Percentiles rank a stretch among this genome's conserved stretches.
phyloP scores from a whole-genome alignment of 2,888 invertebrate genomes.

The Iselma pallidipennis region DNA sequence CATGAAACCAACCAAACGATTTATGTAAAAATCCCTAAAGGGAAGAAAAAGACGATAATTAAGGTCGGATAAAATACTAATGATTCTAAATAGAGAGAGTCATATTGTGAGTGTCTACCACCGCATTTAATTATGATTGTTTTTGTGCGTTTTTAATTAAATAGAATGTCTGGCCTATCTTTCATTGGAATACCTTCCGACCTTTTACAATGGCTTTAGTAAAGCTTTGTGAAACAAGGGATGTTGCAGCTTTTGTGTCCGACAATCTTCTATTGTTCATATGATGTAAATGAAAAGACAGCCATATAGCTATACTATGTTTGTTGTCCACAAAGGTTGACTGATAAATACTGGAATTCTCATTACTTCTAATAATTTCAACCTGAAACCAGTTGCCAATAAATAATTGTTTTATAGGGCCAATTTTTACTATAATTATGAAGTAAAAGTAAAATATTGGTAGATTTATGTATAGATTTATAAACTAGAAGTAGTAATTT shows the following conservation, averaged over 20 bases:
- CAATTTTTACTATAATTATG: too few species aligned
- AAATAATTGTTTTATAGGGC: too few species aligned
- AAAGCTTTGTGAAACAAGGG: constrained; percentile 1
- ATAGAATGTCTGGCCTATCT: constrained; percentile 14
- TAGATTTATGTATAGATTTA: too few species aligned
- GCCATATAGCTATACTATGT: too few species aligned
- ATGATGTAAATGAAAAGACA: constrained; percentile 20
- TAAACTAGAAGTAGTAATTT: too few species aligned
- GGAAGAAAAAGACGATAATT: too few species aligned
- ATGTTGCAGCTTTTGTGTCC: neutral
- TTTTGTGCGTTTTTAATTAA: constrained; percentile 22
- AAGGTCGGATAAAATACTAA: too few species aligned
- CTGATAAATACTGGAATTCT: neutral
- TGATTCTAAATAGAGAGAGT: constrained; percentile 5
- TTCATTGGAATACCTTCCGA: constrained; percentile 1
- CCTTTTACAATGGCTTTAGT: neutral
- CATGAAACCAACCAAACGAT: too few species aligned
- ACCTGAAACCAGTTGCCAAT: too few species aligned
- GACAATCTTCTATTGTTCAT: constrained; percentile 17
- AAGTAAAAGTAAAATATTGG: too few species aligned
- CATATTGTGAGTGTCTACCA: constrained; percentile 12
- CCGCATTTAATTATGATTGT: constrained; percentile 14
- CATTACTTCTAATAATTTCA: neutral
- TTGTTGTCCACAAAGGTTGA: neutral
- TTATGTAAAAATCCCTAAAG: too few species aligned